A percentile compares a stretch with the other conserved stretches of the same genome.
Evolutionary conservation across 1,140 invertebrate genomes (phyloP).

Genomic region (Cephus cinctus): DNA sequence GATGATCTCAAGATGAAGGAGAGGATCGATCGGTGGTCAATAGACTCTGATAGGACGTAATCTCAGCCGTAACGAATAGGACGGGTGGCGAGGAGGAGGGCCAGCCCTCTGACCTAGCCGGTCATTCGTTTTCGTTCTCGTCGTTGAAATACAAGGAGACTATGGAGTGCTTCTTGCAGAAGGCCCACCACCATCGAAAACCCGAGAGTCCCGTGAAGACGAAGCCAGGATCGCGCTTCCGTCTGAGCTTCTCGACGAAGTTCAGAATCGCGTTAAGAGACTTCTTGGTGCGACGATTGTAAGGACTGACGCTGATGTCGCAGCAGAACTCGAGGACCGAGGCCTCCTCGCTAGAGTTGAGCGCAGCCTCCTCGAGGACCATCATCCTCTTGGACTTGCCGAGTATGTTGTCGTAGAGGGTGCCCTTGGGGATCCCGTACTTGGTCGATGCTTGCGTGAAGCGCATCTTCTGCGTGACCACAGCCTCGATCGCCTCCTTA

Average conservation of each 20-base stretch:
- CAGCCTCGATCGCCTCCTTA: constrained; percentile 72
- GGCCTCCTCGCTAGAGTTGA: constrained; percentile 64
- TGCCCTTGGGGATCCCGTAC: constrained; percentile 75
- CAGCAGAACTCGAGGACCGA: constrained; percentile 73
- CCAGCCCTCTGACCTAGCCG: neutral
- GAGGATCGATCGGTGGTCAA: too few species aligned
- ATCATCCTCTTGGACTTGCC: constrained; percentile 77
- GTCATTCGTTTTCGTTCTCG: constrained; percentile 49
- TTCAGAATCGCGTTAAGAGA: constrained; percentile 64
- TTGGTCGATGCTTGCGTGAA: constrained; percentile 72
- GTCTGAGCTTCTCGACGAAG: constrained; percentile 65
- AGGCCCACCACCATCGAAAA: constrained; percentile 80
- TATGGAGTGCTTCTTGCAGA: constrained; percentile 77
- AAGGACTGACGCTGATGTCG: constrained; percentile 69
- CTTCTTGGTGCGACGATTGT: constrained; percentile 71
- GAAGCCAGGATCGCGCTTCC: constrained; percentile 64
- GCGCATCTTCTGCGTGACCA: constrained; percentile 73
- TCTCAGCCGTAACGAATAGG: too few species aligned
- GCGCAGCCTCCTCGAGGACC: constrained; percentile 67
- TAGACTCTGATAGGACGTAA: too few species aligned
- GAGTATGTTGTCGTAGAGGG: constrained; percentile 76
- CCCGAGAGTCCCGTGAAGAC: constrained; percentile 67
- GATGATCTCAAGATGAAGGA: too few species aligned
- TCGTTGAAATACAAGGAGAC: constrained; percentile 66
- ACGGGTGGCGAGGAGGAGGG: constrained; percentile 1